Evolutionary conservation across 2,888 invertebrate genomes (phyloP), one percentile per base, ranked within the genome.

Genomic region (Heliconius cydno): DNA sequence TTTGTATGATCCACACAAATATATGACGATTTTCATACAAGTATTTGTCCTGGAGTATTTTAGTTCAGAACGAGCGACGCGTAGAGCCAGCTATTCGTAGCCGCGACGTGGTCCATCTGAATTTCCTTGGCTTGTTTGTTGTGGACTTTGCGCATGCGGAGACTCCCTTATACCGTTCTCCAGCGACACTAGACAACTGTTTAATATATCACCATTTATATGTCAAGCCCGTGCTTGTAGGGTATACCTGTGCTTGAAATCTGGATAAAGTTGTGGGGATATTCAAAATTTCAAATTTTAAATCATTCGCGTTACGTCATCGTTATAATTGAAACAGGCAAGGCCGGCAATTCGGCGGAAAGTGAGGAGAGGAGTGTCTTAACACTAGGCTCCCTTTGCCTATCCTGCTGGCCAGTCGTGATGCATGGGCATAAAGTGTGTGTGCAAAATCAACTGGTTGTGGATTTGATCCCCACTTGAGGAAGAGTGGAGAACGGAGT

Each of bases 61-160:
- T 79, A 28, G 74, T 80, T 30, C 57, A 67, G 66, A 15, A 28
- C 22, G n/a, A 67, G 66, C 65, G 60, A 65, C 78, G 73, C 78
- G 77, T 75, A 68, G 46, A 57, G 70, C 46, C 73, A 70, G 80
- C 72, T 67, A n/a, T 41, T 65, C 66, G 77, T 78, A 72, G 74
- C 75, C 77, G 72, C 80, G 80, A 76, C 80, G 74, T 71, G 68
- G 77, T 75, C 77, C 79, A 74, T 84, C 82, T 82, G 82, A 79
- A 80, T 70, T 76, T 76, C 78, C 78, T 77, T 79, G 78, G 79
- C 74, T 81, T 84, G 80, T 84, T 84, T 83, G 82, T 80, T 79
- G 78, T 67, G 68, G 52, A 19, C 22, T 63, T 34, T 67, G 82
- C 84, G 83, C 83, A 83, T 83, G 84, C 84, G 84, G 76, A 68